phyloP scores from a whole-genome alignment of 2,888 invertebrate species.

The Himalopsyche kuldschensis region DNA sequence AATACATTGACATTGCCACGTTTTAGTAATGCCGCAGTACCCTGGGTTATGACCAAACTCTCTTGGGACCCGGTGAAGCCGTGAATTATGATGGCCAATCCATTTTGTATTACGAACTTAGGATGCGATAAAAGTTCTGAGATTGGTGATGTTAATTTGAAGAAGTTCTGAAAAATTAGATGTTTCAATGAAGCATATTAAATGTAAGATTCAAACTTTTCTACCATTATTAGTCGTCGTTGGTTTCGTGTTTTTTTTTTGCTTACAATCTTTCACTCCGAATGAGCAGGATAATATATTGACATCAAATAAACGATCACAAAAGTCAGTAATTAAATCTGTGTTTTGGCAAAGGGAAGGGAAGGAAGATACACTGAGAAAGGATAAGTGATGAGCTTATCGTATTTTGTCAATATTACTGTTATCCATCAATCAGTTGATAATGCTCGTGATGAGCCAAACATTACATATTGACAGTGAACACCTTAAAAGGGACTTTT shows the following conservation, averaged over 20 bases:
- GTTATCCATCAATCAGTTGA: too few species aligned
- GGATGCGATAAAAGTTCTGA: not conserved
- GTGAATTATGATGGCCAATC: not conserved
- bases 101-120: not conserved
- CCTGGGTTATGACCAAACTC: not conserved
- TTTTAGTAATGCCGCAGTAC: not conserved
- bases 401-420: too few species aligned
- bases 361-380: too few species aligned
- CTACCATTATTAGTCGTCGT: too few species aligned
- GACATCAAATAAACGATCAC: too few species aligned
- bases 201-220: not conserved
- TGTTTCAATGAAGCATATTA: not conserved
- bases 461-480: too few species aligned
- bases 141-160: not conserved
- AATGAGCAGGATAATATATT: not conserved
- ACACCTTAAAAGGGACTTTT: too few species aligned
- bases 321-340: too few species aligned
- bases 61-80: not conserved
- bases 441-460: too few species aligned
- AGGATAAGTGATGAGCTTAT: too few species aligned
- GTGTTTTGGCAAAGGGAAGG: too few species aligned
- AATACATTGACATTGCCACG: conserved; percentile 43
- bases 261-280: not conserved
- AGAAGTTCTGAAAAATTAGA: not conserved
- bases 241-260: too few species aligned